Percentiles rank a stretch among this genome's conserved stretches.
Conservation (phyloP, 2,797 vertebrate genomes). For the Anguilla pacifica region DNA sequence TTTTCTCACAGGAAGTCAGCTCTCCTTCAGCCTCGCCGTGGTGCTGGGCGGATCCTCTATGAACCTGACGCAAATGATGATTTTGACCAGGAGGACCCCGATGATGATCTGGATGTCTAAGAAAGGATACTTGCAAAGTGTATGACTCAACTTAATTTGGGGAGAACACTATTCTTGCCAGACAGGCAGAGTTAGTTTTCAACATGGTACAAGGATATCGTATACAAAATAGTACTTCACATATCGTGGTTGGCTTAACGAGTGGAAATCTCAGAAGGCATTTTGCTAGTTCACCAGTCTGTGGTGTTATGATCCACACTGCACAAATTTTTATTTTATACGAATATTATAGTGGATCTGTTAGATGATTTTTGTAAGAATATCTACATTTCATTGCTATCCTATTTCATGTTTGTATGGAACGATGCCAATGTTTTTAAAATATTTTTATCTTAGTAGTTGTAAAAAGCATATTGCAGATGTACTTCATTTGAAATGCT, state of each 20-base stretch:
- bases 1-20: slow-evolving; percentile 68
- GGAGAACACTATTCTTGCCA: background rate
- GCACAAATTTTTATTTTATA: background rate
- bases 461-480: background rate
- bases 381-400: background rate
- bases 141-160: background rate
- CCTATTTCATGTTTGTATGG: background rate
- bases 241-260: background rate
- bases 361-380: background rate
- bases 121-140: background rate
- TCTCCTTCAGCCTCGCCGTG: slow-evolving; percentile 65
- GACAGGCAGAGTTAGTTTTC: background rate
- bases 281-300: background rate
- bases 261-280: background rate
- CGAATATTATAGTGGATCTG: background rate
- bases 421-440: background rate
- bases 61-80: slow-evolving; percentile 79
- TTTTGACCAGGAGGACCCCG: slow-evolving; percentile 82
- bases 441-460: background rate
- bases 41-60: slow-evolving; percentile 74
- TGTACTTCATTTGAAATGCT: background rate
- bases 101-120: slow-evolving; percentile 83
- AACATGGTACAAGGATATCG: background rate
- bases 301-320: background rate
- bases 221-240: background rate